phyloP scores from a whole-genome alignment of 2,797 vertebrate genomes.

The Numenius phaeopus region DNA sequence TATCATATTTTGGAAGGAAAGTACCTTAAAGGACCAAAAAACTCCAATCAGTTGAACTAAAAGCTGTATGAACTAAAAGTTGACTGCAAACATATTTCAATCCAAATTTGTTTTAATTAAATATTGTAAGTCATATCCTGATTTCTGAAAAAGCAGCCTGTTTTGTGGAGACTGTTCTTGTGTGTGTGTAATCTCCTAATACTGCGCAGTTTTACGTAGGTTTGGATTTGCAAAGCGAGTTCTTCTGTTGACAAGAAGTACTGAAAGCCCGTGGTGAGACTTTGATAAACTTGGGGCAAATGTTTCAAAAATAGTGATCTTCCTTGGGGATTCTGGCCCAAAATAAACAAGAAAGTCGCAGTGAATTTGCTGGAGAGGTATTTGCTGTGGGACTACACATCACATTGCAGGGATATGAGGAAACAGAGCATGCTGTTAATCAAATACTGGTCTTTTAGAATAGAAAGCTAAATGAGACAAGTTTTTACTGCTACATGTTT shows the following conservation, averaged over 20 bases:
- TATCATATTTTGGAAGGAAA: not conserved
- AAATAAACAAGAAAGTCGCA: not conserved
- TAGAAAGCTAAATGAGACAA: not conserved
- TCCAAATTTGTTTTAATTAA: conserved; percentile 55
- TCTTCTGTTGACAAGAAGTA: not conserved
- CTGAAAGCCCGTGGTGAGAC: not conserved
- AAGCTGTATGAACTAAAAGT: not conserved
- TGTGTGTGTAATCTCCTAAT: not conserved
- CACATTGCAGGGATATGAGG: not conserved
- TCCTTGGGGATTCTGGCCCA: not conserved
- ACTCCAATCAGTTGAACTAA: not conserved
- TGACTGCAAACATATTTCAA: conserved; percentile 20
- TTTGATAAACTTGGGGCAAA: not conserved
- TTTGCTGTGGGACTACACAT: not conserved
- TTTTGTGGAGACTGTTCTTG: not conserved
- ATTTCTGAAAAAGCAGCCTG: not conserved
- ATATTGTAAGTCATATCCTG: not conserved
- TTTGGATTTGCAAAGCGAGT: not conserved
- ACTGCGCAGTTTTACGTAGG: not conserved
- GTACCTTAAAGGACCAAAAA: conserved; percentile 33
- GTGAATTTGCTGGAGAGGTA: not conserved
- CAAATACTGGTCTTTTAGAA: not conserved
- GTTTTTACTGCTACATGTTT: not conserved
- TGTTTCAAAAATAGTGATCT: not conserved
- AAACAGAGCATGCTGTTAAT: not conserved